Evolutionary conservation across 2,888 invertebrate species (phyloP), one percentile per base, ranked within the genome.

Genomic region (Strigamia transsilvanica): DNA sequence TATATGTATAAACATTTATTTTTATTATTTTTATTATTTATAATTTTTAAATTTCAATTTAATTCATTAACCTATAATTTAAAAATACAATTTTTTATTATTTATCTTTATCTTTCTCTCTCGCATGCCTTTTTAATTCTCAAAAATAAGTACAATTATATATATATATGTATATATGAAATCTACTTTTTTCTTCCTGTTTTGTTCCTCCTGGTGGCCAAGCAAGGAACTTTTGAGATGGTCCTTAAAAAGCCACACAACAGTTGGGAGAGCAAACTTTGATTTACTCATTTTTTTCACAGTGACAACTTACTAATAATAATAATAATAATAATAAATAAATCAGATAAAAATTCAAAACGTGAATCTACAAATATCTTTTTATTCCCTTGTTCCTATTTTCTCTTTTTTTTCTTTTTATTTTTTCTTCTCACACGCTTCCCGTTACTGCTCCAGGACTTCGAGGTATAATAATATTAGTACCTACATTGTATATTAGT

Each of bases 161-260:
- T 27, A 27, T 27, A 41, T 81, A 32, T 73, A 41, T 80, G 9
- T 80, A 78, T 38, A 73, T 73, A 27, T 73, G 27, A 23, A 23
- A 23, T n/a, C 38, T 38, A 73, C 23, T 18, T 66, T 32, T 84
- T 85, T 83, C 78, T 83, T 82, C 80, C 83, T 82, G 61, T 79
- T 66, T 34, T 51, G 83, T 84, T 83, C 80, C 61, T 80, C 84
- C 83, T 84, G 82, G 82, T 83, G 86, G 87, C 85, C 87, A 88
- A 89, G 91, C 91, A 92, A 92, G 94, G 93, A 93, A 93, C 93
- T 94, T 94, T 94, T 94, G 94, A 94, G 94, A 94, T 94, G 94
- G 94, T 94, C 94, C 94, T 94, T 93, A 93, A 88, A 38, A 91
- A 88, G 34, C 41, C 41, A 34, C 78, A 90, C 78, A 79, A 81